Conservation (phyloP, 2,113 vertebrate species). For the Proterorhinus semilunaris region DNA sequence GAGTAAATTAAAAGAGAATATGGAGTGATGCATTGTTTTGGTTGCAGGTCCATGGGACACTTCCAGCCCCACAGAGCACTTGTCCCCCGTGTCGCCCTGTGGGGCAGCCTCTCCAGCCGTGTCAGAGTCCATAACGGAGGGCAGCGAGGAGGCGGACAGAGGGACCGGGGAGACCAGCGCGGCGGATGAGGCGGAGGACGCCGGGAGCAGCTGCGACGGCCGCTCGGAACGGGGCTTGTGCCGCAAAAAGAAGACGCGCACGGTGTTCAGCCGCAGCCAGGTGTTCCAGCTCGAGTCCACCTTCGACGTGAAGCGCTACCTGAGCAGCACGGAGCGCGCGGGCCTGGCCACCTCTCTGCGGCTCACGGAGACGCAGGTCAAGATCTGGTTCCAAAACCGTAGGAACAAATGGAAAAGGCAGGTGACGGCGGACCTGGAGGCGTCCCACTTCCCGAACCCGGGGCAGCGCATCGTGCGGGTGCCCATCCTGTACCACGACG, state of each 20-base stretch:
- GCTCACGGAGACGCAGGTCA: constrained; percentile 90
- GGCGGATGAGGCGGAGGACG: constrained; percentile 63
- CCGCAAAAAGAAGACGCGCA: constrained; percentile 89
- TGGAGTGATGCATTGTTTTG: neutral
- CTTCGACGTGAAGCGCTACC: constrained; percentile 87
- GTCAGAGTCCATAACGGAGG: constrained; percentile 74
- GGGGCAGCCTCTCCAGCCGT: constrained; percentile 83
- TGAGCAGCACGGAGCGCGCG: constrained; percentile 87
- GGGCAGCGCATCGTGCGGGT: constrained; percentile 88
- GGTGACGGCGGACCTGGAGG: constrained; percentile 86
- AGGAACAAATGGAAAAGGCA: constrained; percentile 93
- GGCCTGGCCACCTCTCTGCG: constrained; percentile 83
- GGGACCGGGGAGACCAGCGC: constrained; percentile 43
- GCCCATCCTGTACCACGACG: constrained; percentile 90
- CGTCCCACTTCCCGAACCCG: constrained; percentile 79
- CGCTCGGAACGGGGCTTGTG: constrained; percentile 40
- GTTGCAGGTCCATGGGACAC: constrained; percentile 60
- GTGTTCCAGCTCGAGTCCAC: constrained; percentile 90
- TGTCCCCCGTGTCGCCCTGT: constrained; percentile 68
- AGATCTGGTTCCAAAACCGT: constrained; percentile 92
- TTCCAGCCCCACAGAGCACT: constrained; percentile 49
- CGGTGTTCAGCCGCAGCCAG: constrained; percentile 87
- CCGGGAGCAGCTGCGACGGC: constrained; percentile 32
- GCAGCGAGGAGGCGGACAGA: constrained; percentile 61
- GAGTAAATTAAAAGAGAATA: neutral